Conservation (phyloP, 2,888 invertebrate genomes). For the Melinaea menophilus region DNA sequence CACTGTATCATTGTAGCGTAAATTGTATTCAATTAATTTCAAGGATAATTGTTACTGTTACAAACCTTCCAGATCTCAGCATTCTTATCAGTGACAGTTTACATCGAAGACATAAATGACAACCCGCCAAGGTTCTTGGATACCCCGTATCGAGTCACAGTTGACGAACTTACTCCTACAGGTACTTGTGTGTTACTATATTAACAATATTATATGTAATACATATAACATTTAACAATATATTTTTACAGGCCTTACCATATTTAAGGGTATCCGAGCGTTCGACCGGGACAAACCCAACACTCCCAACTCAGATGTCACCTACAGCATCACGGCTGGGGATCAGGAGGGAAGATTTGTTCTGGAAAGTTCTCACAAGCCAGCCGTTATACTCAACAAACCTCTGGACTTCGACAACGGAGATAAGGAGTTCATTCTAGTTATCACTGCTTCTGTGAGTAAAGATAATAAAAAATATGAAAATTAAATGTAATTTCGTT, state of each 20-base stretch:
- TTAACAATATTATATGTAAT: no score
- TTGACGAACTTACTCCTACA: conserved; percentile 88
- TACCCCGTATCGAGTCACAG: conserved; percentile 86
- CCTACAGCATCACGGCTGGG: conserved; percentile 86
- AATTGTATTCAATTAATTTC: not conserved
- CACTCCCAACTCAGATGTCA: conserved; percentile 91
- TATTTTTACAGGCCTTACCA: conserved; percentile 81
- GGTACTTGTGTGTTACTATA: conserved; percentile 57
- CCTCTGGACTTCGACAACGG: conserved; percentile 89
- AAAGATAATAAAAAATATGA: not conserved
- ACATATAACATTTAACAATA: not conserved
- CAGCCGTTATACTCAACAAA: conserved; percentile 84
- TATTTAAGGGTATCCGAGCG: conserved; percentile 89
- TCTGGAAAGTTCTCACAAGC: conserved; percentile 88
- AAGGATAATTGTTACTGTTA: not conserved
- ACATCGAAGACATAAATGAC: conserved; percentile 93
- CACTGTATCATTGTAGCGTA: not conserved
- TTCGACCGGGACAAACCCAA: conserved; percentile 91
- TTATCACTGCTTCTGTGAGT: conserved; percentile 85
- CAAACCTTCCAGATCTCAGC: conserved; percentile 83
- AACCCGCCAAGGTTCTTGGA: conserved; percentile 87
- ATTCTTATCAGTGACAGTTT: conserved; percentile 90
- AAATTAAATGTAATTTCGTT: not conserved
- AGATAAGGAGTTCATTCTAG: conserved; percentile 84
- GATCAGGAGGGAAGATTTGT: conserved; percentile 86